phyloP scores from a whole-genome alignment of 2,113 vertebrate genomes.

The Platysteira castanea region DNA sequence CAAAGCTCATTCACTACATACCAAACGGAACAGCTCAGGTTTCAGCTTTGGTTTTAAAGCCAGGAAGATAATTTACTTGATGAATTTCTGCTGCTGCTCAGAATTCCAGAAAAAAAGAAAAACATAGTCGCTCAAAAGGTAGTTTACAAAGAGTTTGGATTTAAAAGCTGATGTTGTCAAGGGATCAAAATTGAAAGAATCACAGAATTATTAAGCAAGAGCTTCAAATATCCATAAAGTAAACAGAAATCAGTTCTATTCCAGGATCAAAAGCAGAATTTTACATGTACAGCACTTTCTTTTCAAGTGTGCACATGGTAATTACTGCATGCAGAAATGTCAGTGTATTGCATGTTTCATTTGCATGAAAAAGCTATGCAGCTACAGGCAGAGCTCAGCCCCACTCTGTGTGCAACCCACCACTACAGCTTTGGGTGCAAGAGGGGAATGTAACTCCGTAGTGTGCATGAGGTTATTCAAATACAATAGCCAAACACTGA shows the following conservation, averaged over 20 bases:
- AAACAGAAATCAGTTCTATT: not conserved
- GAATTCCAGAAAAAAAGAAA: not conserved
- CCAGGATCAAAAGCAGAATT: not conserved
- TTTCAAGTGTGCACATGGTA: not conserved
- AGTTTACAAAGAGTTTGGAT: not conserved
- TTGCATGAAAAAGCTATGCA: not conserved
- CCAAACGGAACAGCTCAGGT: slow-evolving; percentile 6
- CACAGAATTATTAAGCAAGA: not conserved
- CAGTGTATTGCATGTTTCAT: not conserved
- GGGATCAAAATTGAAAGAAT: not conserved
- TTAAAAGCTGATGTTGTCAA: not conserved
- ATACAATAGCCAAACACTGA: not conserved
- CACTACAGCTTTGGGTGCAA: not conserved
- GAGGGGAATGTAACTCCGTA: not conserved
- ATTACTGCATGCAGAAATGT: not conserved
- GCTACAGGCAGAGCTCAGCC: not conserved
- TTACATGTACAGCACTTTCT: not conserved
- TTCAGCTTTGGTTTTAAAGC: slow-evolving; percentile 40
- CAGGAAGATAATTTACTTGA: not conserved
- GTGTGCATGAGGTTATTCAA: not conserved
- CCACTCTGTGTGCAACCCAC: not conserved
- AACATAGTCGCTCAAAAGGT: not conserved
- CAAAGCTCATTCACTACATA: slow-evolving; percentile 11
- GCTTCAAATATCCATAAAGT: not conserved
- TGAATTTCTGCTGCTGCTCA: not conserved